Evolutionary conservation across 2,797 vertebrate species (phyloP).

Genomic region (Poeciliopsis presidionis): DNA sequence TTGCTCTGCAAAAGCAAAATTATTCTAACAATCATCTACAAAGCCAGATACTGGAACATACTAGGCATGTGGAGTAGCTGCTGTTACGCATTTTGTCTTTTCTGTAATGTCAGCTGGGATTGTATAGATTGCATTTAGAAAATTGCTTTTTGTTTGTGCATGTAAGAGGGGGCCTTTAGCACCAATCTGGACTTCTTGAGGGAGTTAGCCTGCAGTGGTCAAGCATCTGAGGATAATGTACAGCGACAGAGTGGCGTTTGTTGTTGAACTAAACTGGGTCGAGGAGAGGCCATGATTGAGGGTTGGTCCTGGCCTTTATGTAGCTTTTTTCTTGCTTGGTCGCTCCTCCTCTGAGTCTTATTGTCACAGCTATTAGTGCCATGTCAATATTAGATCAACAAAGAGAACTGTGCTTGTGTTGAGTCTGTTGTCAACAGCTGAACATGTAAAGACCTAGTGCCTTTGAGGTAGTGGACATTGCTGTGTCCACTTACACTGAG

Average conservation of each 20-base stretch:
- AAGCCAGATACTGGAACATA: slow-evolving; percentile 17
- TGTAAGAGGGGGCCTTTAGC: slow-evolving; percentile 33
- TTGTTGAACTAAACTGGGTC: slow-evolving; percentile 72
- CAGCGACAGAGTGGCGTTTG: slow-evolving; percentile 70
- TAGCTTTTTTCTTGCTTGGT: slow-evolving; percentile 60
- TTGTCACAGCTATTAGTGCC: slow-evolving; percentile 68
- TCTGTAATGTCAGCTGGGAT: slow-evolving; percentile 22
- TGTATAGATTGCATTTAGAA: slow-evolving; percentile 40
- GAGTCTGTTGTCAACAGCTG: slow-evolving; percentile 49
- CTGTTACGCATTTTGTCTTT: slow-evolving; percentile 24
- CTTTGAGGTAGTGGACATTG: slow-evolving; percentile 45
- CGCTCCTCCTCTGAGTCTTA: slow-evolving; percentile 46
- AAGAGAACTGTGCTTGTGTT: slow-evolving; percentile 42
- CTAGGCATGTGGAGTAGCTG: neutral
- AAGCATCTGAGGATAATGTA: slow-evolving; percentile 71
- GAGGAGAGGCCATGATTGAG: slow-evolving; percentile 39
- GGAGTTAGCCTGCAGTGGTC: slow-evolving; percentile 56
- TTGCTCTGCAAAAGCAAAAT: slow-evolving; percentile 9
- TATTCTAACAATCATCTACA: slow-evolving; percentile 16
- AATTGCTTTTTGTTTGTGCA: slow-evolving; percentile 19
- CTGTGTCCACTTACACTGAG: slow-evolving; percentile 40
- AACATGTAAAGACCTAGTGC: slow-evolving; percentile 50
- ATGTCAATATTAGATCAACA: slow-evolving; percentile 78
- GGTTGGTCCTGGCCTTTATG: slow-evolving; percentile 55
- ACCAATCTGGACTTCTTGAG: slow-evolving; percentile 45